A percentile compares a stretch with the other conserved stretches of the same genome.
phyloP scores from a whole-genome alignment of 2,113 vertebrate genomes.

The Herpailurus yagouaroundi region DNA sequence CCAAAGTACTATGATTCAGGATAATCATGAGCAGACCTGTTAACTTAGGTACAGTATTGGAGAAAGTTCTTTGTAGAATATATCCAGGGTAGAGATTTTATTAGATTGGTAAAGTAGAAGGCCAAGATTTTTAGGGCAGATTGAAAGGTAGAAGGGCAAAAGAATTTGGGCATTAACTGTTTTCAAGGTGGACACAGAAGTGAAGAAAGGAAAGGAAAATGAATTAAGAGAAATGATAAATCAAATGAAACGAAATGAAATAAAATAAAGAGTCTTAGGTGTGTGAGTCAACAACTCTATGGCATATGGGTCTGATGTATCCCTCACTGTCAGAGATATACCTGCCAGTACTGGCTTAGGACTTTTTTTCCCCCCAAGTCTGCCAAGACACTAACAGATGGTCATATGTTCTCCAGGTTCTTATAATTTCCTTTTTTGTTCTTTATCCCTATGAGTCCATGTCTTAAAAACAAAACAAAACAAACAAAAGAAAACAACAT shows the following conservation, averaged over 20 bases:
- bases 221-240: not conserved
- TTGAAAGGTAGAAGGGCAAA: not conserved
- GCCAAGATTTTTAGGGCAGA: not conserved
- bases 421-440: conserved; percentile 18
- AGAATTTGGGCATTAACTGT: not conserved
- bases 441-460: not conserved
- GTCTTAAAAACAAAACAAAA: not conserved
- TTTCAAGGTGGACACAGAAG: not conserved
- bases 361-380: not conserved
- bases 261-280: not conserved
- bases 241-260: not conserved
- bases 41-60: not conserved
- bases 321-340: not conserved
- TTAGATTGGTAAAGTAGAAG: not conserved
- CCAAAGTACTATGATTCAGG: not conserved
- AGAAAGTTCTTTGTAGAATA: not conserved
- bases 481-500: not conserved
- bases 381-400: not conserved
- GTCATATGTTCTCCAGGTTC: not conserved
- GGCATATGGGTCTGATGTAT: not conserved
- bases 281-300: not conserved
- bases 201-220: not conserved
- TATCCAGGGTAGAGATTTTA: not conserved
- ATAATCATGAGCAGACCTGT: not conserved
- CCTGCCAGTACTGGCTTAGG: not conserved